These are phyloP conservation scores for Spilogale gracilis DNA, from an alignment of 2,113 vertebrate species.

Conservation along the genomic window DNA sequence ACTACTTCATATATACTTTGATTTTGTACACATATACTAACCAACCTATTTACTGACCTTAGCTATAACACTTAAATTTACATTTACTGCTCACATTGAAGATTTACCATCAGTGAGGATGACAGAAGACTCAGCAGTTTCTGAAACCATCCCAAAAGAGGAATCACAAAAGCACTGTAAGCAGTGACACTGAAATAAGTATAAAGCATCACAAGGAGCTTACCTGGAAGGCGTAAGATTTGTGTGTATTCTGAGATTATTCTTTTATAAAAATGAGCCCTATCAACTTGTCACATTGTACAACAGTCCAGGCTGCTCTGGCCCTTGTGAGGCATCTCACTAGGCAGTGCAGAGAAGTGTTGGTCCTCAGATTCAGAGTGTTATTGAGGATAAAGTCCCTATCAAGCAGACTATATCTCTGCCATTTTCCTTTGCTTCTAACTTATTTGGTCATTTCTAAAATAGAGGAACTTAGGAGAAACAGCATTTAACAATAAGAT, in stretches of 20 bases:
- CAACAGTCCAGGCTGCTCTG: background rate
- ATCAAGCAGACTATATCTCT: background rate
- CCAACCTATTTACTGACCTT: background rate
- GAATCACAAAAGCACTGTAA: background rate
- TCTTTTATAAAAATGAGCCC: background rate
- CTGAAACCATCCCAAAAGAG: background rate
- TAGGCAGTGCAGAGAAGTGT: background rate
- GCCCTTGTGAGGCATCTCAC: background rate
- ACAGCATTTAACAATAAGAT: background rate
- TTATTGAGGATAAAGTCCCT: background rate
- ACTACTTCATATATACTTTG: background rate
- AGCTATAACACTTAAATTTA: background rate
- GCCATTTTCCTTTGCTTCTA: background rate
- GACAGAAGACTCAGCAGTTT: background rate
- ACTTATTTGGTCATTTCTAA: background rate
- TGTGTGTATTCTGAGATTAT: background rate
- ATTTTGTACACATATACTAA: slow-evolving; percentile 8
- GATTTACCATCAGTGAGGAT: background rate
- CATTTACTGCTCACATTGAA: background rate
- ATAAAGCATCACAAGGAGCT: background rate
- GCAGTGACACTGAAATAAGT: background rate
- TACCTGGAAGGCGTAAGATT: background rate
- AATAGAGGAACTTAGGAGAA: background rate
- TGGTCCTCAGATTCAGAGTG: background rate
- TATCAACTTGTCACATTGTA: background rate